Conservation (phyloP, 2,888 invertebrate species). For the Drosophila anomalata region DNA sequence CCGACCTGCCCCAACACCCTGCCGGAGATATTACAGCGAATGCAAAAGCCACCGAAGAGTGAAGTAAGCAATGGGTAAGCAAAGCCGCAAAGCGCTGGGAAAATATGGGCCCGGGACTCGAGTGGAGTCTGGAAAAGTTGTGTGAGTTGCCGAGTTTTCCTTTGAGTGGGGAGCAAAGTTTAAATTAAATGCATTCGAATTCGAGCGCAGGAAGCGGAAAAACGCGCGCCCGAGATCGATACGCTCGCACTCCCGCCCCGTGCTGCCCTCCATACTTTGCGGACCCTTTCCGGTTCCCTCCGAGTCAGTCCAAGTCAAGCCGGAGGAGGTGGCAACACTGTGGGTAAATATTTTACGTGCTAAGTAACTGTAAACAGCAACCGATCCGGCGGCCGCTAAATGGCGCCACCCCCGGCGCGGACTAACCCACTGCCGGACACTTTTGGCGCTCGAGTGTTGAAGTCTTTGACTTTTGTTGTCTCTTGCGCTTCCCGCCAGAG, state of each 20-base stretch:
- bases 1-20: not conserved
- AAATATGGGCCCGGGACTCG: slow-evolving; percentile 41
- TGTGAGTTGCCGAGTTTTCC: slow-evolving; percentile 14
- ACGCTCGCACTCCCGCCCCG: not conserved
- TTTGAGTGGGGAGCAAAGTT: slow-evolving; percentile 37
- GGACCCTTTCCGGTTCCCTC: not conserved
- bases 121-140: slow-evolving; percentile 44
- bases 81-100: slow-evolving; percentile 56
- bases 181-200: slow-evolving; percentile 43
- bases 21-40: slow-evolving; percentile 33
- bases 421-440: slow-evolving; percentile 57
- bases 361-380: slow-evolving; percentile 73
- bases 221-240: slow-evolving; percentile 6
- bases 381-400: slow-evolving; percentile 33
- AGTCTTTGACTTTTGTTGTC: slow-evolving; percentile 52
- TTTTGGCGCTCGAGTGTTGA: slow-evolving; percentile 67
- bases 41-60: slow-evolving; percentile 36
- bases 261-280: not conserved
- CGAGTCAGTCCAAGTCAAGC: not conserved
- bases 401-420: slow-evolving; percentile 40
- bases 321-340: slow-evolving; percentile 3
- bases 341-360: slow-evolving; percentile 67
- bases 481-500: slow-evolving; percentile 27
- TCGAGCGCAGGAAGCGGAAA: slow-evolving; percentile 20
- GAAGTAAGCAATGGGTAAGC: slow-evolving; percentile 29